Base-by-base conservation (phyloP, 2,888 invertebrate species). In the Anarsia innoxiella region DNA sequence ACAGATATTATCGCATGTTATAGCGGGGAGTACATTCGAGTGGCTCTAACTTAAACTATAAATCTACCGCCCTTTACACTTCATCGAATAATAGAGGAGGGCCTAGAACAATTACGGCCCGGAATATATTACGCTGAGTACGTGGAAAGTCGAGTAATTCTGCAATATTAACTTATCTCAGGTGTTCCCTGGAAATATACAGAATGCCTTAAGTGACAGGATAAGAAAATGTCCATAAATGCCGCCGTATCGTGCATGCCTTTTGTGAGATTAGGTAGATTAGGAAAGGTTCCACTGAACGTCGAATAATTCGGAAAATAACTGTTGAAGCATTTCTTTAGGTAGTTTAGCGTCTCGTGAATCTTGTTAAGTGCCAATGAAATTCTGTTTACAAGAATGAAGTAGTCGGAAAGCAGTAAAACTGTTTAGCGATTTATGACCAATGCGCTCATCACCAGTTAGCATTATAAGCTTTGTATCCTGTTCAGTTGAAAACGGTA, bases 31-130 rank as follows among this genome's bases (percentile, higher is more conserved):
- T 59, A 51, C 54, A 55, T 58, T 55, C 52, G 46, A 58, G 66
- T 55, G 61, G 64, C 58, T 57, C 51, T 46, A 75, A 77, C 69
- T 78, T 73, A 48, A 49, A 49, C 64, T 65, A 80, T 82, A 80
- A 82, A 82, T 82, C 60, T 66, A 57, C 59, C 51, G 55, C 66
- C 71, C 74, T 75, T 74, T 66, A 71, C 77, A 77, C 73, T 73
- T 78, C 74, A 77, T 76, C 68, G 67, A 70, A 73, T 75, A 71
- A 68, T 67, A 62, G 69, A 64, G 66, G 62, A 66, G 73, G 72
- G 67, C 62, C 53, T n/a, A 59, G 65, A 65, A 79, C 77, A 79
- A 78, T 80, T 77, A 76, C 63, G 55, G 43, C n/a, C n/a, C 54
- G 55, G 59, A 65, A 70, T 72, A 72, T 72, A 75, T 72, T 66